A percentile compares a stretch with the other conserved stretches of the same genome.
These are phyloP conservation scores for Diaperis boleti DNA, from an alignment of 2,888 invertebrate genomes.

Conservation along the genomic window DNA sequence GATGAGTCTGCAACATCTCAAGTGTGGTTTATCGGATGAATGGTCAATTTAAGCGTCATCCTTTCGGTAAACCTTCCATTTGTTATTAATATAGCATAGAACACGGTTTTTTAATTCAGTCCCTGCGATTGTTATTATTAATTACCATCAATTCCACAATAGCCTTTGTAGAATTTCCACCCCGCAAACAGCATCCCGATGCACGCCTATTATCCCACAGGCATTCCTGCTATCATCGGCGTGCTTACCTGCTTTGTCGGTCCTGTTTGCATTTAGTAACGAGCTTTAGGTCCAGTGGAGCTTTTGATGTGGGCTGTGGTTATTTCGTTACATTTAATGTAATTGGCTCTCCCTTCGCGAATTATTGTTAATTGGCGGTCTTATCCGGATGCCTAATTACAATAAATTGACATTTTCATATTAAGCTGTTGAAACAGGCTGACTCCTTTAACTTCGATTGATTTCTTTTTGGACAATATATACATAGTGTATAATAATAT, in stretches of 20 bases:
- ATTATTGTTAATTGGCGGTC: conserved; percentile 26
- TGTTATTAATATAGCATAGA: conserved; percentile 21
- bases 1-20: conserved; percentile 28
- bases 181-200: conserved; percentile 19
- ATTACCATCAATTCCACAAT: neutral
- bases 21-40: conserved; percentile 34
- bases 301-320: conserved; percentile 48
- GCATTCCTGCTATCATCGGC: conserved; percentile 57
- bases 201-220: conserved; percentile 58
- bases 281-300: conserved; percentile 56
- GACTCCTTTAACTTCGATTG: too few species aligned
- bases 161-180: neutral
- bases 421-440: conserved; percentile 23
- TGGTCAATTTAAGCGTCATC: conserved; percentile 22
- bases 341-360: conserved; percentile 31
- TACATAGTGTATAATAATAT: too few species aligned
- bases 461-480: too few species aligned
- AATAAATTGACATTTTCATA: conserved; percentile 37
- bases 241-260: conserved; percentile 59
- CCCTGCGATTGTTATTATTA: neutral
- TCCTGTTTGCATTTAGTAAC: conserved; percentile 56
- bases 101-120: neutral
- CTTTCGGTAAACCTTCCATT: conserved; percentile 15
- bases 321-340: conserved; percentile 39
- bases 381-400: conserved; percentile 31